These are phyloP conservation scores for Phrynocephalus vlangalii DNA, from an alignment of 2,797 vertebrate species.

Conservation along the genomic window DNA sequence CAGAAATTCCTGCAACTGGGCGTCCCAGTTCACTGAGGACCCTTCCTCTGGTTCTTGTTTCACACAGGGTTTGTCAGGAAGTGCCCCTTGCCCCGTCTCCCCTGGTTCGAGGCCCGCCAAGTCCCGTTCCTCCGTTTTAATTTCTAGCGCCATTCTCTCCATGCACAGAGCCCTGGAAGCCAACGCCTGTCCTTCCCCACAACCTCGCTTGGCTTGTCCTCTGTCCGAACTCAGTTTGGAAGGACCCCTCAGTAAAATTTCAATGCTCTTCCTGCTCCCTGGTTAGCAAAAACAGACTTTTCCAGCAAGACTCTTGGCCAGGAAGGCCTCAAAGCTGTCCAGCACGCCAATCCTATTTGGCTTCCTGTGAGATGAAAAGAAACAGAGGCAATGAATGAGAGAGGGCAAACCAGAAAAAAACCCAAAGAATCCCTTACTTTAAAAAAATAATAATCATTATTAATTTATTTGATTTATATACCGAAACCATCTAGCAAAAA, in stretches of 20 bases:
- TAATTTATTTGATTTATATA: no score
- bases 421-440: no score
- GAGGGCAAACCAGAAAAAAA: no score
- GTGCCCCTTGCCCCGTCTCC: neutral
- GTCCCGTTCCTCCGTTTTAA: neutral
- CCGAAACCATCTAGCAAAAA: no score
- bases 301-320: neutral
- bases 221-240: neutral
- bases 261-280: neutral
- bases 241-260: neutral
- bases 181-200: neutral
- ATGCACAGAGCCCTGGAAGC: neutral
- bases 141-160: neutral
- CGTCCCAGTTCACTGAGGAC: neutral
- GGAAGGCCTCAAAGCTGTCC: no score
- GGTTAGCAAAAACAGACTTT: no score
- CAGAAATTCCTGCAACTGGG: conserved; percentile 5
- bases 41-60: neutral
- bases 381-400: no score
- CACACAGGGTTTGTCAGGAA: neutral
- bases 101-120: neutral
- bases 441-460: no score
- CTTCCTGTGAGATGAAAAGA: no score
- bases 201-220: neutral
- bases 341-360: no score